Base-by-base conservation (phyloP, 2,113 vertebrate genomes). In the Hippopotamus amphibius region DNA sequence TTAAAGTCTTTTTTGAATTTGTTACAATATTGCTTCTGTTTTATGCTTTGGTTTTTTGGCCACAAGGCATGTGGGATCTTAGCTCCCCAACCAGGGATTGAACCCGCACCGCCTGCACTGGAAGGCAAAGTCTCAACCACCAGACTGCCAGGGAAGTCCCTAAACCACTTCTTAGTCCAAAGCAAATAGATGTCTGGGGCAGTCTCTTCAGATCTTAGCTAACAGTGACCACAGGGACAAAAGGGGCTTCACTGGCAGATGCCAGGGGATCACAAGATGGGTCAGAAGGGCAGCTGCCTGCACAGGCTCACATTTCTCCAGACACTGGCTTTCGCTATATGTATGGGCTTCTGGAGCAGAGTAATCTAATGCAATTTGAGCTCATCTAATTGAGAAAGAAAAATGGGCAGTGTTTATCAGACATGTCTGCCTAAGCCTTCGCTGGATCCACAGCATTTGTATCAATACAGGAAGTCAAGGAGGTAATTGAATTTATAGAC, bases 321-420 rank as follows among this genome's bases (percentile, higher is more conserved):
- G 98, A 98, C 99, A 98, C 97, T 98, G 97, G 87, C 97, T 98
- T 98, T 98, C 98, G 96, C 98, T 98, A 99, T 99, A 99, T 99
- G 99, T 99, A 99, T 99, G 99, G 98, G 98, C 97, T 98, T 98
- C 93, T 88, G 88, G 98, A 99, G 98, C 98, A 99, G 98, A 99
- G 99, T 98, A 98, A 97, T 97, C 98, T 1, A 99, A 99, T 99
- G 98, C 98, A 99, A 99, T 99, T 99, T 98, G 97, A 98, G 98
- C 97, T 98, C 97, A 98, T 98, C 98, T 99, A 99, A 99, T 99
- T 99, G 99, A 99, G 98, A 99, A 99, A 99, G 97, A 97, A 98
- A 98, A 98, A 99, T 98, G 98, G 98, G 98, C 98, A 98, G 97
- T 97, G 97, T 98, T 98, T 98, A 97, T 98, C 98, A 98, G 97